These are phyloP conservation scores for Nannoperca australis DNA, from an alignment of 2,797 vertebrate species.

Conservation along the genomic window DNA sequence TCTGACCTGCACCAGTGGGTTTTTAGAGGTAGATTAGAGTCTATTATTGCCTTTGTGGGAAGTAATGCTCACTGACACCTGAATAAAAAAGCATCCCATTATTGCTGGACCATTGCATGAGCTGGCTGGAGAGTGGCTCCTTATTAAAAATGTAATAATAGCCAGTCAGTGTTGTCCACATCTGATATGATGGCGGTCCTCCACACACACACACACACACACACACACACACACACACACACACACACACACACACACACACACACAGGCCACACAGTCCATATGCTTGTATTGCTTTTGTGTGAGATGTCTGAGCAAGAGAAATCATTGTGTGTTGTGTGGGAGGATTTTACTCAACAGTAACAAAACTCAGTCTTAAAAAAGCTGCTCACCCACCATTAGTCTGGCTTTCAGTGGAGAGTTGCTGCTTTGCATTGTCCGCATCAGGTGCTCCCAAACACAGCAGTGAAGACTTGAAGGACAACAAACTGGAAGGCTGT, in stretches of 20 bases:
- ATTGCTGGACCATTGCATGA: conserved; percentile 18
- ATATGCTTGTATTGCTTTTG: conserved; percentile 50
- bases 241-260: no score
- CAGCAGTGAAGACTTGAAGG: background rate
- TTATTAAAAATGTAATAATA: conserved; percentile 31
- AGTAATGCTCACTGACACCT: conserved; percentile 16
- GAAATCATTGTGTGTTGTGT: conserved; percentile 51
- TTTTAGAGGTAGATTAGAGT: conserved; percentile 32
- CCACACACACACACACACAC: background rate
- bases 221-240: no score
- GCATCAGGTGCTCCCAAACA: conserved; percentile 8
- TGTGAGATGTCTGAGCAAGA: conserved; percentile 44
- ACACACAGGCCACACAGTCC: conserved; percentile 19
- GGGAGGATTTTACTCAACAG: conserved; percentile 53
- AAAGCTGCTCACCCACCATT: conserved; percentile 51
- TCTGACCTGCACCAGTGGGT: conserved; percentile 18
- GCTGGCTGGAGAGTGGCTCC: conserved; percentile 21
- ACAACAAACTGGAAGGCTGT: background rate
- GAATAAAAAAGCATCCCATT: conserved; percentile 30
- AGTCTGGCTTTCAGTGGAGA: conserved; percentile 47
- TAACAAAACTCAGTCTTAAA: conserved; percentile 29
- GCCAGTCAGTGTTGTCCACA: conserved; percentile 16
- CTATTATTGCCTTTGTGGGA: background rate
- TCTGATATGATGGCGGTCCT: conserved; percentile 24
- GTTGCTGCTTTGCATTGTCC: conserved; percentile 19